Conservation (phyloP, 2,888 invertebrate species). For the Xestia rhomboidea region DNA sequence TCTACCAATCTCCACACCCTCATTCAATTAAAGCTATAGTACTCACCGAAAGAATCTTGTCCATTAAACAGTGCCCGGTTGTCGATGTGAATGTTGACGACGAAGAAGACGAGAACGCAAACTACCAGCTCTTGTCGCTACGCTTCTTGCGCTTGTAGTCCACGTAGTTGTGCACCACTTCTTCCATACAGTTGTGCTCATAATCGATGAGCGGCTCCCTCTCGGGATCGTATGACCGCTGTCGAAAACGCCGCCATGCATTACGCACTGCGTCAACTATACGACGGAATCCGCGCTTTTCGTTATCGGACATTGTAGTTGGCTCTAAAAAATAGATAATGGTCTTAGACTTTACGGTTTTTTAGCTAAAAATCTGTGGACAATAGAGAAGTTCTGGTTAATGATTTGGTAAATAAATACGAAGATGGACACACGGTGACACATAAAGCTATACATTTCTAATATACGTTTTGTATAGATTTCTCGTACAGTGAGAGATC, state of each 20-base stretch:
- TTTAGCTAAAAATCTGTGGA: slow-evolving; percentile 6
- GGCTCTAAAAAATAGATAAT: too few species aligned
- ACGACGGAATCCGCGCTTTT: neutral
- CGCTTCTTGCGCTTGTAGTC: neutral
- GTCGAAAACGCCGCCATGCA: neutral
- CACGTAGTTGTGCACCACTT: neutral
- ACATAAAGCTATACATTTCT: too few species aligned
- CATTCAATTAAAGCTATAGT: neutral
- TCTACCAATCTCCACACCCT: neutral
- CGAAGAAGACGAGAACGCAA: neutral
- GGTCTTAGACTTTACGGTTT: too few species aligned
- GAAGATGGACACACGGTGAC: neutral
- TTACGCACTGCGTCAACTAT: slow-evolving; percentile 1
- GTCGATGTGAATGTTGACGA: neutral
- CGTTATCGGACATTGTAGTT: slow-evolving; percentile 9
- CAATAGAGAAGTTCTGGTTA: slow-evolving; percentile 5
- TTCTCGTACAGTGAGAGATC: too few species aligned
- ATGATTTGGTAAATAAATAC: neutral
- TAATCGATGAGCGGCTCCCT: neutral
- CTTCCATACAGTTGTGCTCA: too few species aligned
- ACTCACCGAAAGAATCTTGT: slow-evolving; percentile 29
- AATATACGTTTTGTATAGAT: too few species aligned
- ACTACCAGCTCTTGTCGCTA: neutral
- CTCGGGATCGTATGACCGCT: neutral
- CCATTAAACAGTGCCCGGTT: neutral